Base-by-base conservation (phyloP, 2,888 invertebrate species). In the Scaptomyza tumidula region DNA sequence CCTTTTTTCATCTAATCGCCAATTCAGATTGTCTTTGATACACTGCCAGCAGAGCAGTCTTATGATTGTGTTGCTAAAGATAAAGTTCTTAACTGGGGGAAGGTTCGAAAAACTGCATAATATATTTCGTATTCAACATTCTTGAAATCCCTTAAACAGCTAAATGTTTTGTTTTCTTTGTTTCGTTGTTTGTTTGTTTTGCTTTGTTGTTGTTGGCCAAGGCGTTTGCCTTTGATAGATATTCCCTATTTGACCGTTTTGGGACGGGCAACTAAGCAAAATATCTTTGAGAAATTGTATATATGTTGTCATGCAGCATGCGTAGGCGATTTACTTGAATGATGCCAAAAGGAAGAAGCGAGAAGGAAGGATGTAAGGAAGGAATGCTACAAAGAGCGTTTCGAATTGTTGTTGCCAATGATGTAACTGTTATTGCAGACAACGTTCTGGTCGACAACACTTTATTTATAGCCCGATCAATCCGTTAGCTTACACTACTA, bases 261-360 rank as follows among this genome's bases (percentile, higher is more conserved):
- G 55, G 9, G 19, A 16, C 29, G 2, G 53, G 50, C 39, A 3
- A 50, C 63, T 37, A 56, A 63, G 62, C 46, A 63, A 54, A 65
- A 73, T 65, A 78, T 84, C 70, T 63, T 46, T 68, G 57, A 81
- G 81, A 84, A 84, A 84, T 75, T 84, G 81, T 75, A 80, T 84
- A 80, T 84, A 75, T 67, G 55, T 80, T 80, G 75, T 71, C 66
- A 76, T 66, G 71, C 79, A 82, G 67, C 56, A 62, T 63, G 70
- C 77, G 75, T 81, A 84, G 75, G 75, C 80, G 81, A 84, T 84
- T 84, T 68, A 52, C 69, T 60, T 33, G 68, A 52, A 24, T 24
- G 24, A n/a, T 24, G 24, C 24, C 24, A 24, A 24, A 46, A 44
- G 43, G 45, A 2, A 31, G 3, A 10, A 24, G 29, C 19, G 9